Percentiles rank a stretch among this genome's conserved stretches.
These are phyloP conservation scores for Notarius lentiginosus DNA, from an alignment of 2,113 vertebrate species.

Conservation along the genomic window DNA sequence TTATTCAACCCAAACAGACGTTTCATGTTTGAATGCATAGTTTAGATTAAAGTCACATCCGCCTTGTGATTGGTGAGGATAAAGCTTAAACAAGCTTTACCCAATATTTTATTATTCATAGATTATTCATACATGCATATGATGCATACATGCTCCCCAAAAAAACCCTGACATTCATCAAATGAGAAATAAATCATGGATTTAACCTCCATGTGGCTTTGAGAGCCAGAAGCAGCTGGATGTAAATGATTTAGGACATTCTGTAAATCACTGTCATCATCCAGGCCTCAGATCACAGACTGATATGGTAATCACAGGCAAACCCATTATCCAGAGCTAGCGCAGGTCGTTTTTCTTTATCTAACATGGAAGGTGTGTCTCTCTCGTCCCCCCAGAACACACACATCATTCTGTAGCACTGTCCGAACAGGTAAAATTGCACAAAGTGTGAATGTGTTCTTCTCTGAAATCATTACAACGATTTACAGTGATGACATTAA, in stretches of 20 bases:
- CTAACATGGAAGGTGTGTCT: not conserved
- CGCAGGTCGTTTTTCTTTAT: not conserved
- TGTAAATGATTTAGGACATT: conserved; percentile 9
- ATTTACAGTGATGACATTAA: not conserved
- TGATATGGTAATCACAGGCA: not conserved
- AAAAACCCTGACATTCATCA: not conserved
- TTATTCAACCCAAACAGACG: not conserved
- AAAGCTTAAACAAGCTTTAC: not conserved
- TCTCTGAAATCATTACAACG: not conserved
- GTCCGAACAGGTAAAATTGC: not conserved
- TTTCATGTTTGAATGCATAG: not conserved
- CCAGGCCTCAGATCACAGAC: not conserved
- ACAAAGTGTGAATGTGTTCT: not conserved
- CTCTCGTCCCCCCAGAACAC: not conserved
- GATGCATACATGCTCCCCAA: not conserved
- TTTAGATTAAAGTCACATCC: not conserved
- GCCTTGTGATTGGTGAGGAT: not conserved
- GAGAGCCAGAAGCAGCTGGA: not conserved
- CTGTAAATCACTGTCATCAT: conserved; percentile 27
- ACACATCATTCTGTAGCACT: not conserved
- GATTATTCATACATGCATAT: not conserved
- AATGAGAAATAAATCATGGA: not conserved
- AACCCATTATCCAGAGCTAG: not conserved
- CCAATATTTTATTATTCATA: not conserved
- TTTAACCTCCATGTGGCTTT: not conserved